Evolutionary conservation across 92 coral and sea anemone genomes (phyloP), one percentile per base, ranked within the genome.

Genomic region (Parazoanthus darwini): DNA sequence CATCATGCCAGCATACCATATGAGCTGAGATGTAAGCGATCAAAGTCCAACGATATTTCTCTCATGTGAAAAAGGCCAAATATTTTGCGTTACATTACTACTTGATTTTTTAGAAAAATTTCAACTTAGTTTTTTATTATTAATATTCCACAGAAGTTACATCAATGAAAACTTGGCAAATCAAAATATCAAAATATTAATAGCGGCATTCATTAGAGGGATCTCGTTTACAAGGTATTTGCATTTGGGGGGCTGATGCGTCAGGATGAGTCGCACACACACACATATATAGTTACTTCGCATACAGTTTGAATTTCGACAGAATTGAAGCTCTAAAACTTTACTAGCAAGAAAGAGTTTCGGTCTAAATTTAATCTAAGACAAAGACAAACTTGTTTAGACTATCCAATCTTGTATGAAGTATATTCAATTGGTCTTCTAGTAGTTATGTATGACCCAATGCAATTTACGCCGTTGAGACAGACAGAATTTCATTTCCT

Each of bases 401-500:
- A 37, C 54, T 82, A 50, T 10, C 86, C 56, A 59, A 43, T 82
- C 73, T 82, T 42, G 74, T 50, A 65, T 51, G 48, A 83, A 84
- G 66, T 25, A 50, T 25, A 15, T 84, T 23, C 79, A 71, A 84
- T 68, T 66, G 65, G 36, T 79, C 85, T 71, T 71, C n/a, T 35
- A n/a, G 66, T 36, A 76, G 25, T 18, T 76, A 23, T 16, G 20
- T 13, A 26, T 73, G 68, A 26, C 26, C 87, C 87, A 54, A 84
- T 39, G 78, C 67, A 84, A 70, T 68, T 84, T 51, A 44, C 79
- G 79, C 79, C 51, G 38, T 54, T 10, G 23, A 51, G 68, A 84
- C 37, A 71, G 42, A 70, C 35, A 33, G 79, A 84, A 71, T 43
- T 48, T 84, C 79, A 84, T 84, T 46, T 71, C 68, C 87, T 78